These are phyloP conservation scores for Xylota segnis DNA, from an alignment of 2,888 invertebrate genomes.

Conservation along the genomic window DNA sequence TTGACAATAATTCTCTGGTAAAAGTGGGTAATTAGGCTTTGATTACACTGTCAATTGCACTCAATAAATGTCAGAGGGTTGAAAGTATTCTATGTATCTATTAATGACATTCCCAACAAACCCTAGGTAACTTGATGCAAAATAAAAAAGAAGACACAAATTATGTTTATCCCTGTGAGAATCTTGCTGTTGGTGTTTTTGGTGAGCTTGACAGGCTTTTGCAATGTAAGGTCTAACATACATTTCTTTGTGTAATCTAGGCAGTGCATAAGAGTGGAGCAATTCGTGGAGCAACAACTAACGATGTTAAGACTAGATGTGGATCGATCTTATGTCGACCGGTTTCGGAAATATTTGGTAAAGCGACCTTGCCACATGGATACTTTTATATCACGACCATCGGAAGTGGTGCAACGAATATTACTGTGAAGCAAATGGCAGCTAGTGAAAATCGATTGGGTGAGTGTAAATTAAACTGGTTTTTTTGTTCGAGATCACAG, in stretches of 20 bases:
- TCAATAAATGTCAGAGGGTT: constrained; percentile 22
- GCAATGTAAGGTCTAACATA: not conserved
- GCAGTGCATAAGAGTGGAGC: constrained; percentile 82
- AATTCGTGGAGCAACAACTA: constrained; percentile 82
- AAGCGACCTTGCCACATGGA: constrained; percentile 90
- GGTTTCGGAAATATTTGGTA: constrained; percentile 92
- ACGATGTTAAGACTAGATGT: constrained; percentile 83
- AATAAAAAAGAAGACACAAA: constrained; percentile 29
- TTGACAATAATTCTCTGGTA: constrained; percentile 50
- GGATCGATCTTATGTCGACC: constrained; percentile 87
- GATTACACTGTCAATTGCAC: constrained; percentile 53
- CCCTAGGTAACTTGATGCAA: constrained; percentile 46
- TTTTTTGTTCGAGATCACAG: not conserved
- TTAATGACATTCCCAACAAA: constrained; percentile 30
- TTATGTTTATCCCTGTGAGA: constrained; percentile 33
- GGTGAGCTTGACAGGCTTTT: constrained; percentile 63
- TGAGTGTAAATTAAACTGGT: constrained; percentile 83
- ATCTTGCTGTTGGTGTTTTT: constrained; percentile 66
- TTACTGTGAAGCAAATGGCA: constrained; percentile 92
- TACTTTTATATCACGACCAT: constrained; percentile 93
- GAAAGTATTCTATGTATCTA: constrained; percentile 30
- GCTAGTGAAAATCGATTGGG: constrained; percentile 93
- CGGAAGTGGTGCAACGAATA: constrained; percentile 93
- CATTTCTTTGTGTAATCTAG: constrained; percentile 73
- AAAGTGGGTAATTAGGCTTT: constrained; percentile 44